Percentiles rank a stretch among this genome's conserved stretches.
phyloP scores from a whole-genome alignment of 2,113 vertebrate species.

The Mus musculus region GRCm39 chr1:155222001-155222500 shows the following conservation, averaged over 20 bases:
- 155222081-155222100: constrained; percentile 36
- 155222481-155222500: constrained; percentile 9
- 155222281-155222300: constrained; percentile 37
- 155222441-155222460: background rate
- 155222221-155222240: constrained; percentile 46
- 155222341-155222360: constrained; percentile 33
- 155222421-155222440: background rate
- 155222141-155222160: background rate
- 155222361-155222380: constrained; percentile 25
- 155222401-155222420: background rate
- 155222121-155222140: constrained; percentile 1
- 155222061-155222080: background rate
- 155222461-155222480: constrained; percentile 27
- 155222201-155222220: constrained; percentile 6
- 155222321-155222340: constrained; percentile 36
- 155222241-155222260: constrained; percentile 33
- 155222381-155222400: constrained; percentile 49
- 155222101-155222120: background rate
- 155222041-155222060: constrained; percentile 54
- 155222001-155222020: constrained; percentile 11
- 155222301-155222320: background rate
- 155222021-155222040: constrained; percentile 17
- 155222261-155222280: constrained; percentile 48
- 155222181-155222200: constrained; percentile 32
- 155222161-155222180: background rate